Conservation (phyloP, 2,797 vertebrate genomes). For the Chloroceryle amazona region DNA sequence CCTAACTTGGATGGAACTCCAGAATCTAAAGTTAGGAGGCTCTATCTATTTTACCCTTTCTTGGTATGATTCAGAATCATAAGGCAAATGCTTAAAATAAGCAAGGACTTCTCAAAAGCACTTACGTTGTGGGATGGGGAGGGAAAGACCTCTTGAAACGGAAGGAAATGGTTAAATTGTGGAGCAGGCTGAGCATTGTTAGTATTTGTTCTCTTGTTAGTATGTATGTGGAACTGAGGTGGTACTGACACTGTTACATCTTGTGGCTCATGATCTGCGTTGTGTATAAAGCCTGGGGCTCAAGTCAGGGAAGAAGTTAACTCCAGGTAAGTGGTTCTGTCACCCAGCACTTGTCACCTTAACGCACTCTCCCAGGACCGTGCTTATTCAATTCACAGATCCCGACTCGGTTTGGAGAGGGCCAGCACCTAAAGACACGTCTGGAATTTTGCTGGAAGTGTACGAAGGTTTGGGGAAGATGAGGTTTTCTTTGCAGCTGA, state of each 20-base stretch:
- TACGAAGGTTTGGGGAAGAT: neutral
- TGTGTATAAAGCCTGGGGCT: neutral
- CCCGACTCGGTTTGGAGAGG: neutral
- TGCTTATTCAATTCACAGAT: neutral
- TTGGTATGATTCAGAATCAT: slow-evolving; percentile 27
- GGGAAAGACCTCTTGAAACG: neutral
- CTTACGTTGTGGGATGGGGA: neutral
- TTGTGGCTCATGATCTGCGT: neutral
- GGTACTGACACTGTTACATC: neutral
- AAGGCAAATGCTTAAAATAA: slow-evolving; percentile 34
- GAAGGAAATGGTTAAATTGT: neutral
- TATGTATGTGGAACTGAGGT: neutral
- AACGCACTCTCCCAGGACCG: neutral
- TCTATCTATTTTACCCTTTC: neutral
- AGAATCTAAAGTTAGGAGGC: neutral
- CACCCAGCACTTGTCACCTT: neutral
- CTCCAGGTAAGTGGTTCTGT: neutral
- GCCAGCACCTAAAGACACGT: neutral
- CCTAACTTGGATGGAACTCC: neutral
- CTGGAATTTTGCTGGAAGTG: neutral
- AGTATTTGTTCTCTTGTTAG: neutral
- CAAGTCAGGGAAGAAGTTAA: neutral
- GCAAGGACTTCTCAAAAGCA: neutral
- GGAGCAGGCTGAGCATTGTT: neutral
- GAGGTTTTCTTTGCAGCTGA: neutral